phyloP scores from a whole-genome alignment of 1,140 invertebrate genomes.

The Drosophila tani region DNA sequence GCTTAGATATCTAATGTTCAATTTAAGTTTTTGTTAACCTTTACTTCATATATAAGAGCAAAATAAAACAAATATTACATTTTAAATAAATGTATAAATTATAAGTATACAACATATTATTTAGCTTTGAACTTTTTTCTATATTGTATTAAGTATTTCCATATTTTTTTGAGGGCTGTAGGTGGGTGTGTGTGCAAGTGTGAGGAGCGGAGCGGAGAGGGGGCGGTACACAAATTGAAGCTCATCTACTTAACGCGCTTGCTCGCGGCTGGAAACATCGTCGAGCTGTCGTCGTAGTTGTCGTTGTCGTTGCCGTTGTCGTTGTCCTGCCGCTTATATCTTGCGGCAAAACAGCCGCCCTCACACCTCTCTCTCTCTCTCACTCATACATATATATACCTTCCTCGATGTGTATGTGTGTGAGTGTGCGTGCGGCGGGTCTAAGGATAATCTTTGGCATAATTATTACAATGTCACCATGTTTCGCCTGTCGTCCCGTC shows the following conservation, averaged over 20 bases:
- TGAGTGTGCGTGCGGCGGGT: conserved; percentile 47
- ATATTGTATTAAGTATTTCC: no score
- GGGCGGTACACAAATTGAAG: conserved; percentile 76
- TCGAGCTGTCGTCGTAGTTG: conserved; percentile 48
- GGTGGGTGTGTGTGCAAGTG: conserved; percentile 3
- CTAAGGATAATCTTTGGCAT: conserved; percentile 82
- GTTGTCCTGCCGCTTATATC: conserved; percentile 73
- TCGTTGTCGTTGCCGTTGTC: conserved; percentile 21
- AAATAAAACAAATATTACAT: background rate
- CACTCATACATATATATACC: conserved; percentile 9
- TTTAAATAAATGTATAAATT: no score
- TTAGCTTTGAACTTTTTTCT: no score
- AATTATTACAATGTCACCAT: conserved; percentile 83
- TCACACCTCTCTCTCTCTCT: conserved; percentile 44
- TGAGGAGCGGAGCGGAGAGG: background rate
- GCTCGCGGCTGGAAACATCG: conserved; percentile 75
- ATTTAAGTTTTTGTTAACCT: no score
- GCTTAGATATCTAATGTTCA: no score
- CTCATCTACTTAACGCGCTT: conserved; percentile 80
- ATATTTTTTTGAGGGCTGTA: background rate
- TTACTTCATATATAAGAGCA: no score
- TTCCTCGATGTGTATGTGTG: conserved; percentile 8
- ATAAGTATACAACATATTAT: no score
- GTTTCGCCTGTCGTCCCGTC: conserved; percentile 61
- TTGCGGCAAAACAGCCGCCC: conserved; percentile 69